Evolutionary conservation across 1,140 invertebrate species (phyloP).

Genomic region (Acyrthosiphon pisum): DNA sequence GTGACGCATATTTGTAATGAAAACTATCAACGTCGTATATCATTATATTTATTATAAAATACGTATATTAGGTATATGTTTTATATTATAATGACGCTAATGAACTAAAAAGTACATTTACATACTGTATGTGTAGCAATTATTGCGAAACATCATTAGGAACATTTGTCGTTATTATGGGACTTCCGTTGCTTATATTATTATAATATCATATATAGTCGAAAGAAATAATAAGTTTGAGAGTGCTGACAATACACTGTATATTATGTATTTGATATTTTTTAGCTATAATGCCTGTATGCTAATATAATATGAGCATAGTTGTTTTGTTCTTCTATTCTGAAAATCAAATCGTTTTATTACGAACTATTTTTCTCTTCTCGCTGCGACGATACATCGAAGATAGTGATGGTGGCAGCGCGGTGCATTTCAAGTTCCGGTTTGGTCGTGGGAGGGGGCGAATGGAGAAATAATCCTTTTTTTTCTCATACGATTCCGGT

Average conservation of each 20-base stretch:
- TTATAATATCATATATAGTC: neutral
- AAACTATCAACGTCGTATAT: conserved; percentile 29
- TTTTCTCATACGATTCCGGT: neutral
- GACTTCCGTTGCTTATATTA: neutral
- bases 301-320: neutral
- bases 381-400: neutral
- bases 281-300: neutral
- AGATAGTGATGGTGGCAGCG: neutral
- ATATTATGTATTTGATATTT: neutral
- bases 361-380: neutral
- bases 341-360: neutral
- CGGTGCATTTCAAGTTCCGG: neutral
- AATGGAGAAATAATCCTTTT: neutral
- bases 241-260: neutral
- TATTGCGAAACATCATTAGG: conserved; percentile 40
- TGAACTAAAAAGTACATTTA: conserved; percentile 49
- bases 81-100: conserved; percentile 49
- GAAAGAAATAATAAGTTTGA: neutral
- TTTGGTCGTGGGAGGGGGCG: neutral
- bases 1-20: conserved; percentile 21
- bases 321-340: neutral
- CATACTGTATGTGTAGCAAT: conserved; percentile 11
- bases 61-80: neutral
- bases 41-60: conserved; percentile 39
- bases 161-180: conserved; percentile 43